Evolutionary conservation across 1,140 invertebrate species (phyloP).

Genomic region (Parasteatoda tepidariorum): DNA sequence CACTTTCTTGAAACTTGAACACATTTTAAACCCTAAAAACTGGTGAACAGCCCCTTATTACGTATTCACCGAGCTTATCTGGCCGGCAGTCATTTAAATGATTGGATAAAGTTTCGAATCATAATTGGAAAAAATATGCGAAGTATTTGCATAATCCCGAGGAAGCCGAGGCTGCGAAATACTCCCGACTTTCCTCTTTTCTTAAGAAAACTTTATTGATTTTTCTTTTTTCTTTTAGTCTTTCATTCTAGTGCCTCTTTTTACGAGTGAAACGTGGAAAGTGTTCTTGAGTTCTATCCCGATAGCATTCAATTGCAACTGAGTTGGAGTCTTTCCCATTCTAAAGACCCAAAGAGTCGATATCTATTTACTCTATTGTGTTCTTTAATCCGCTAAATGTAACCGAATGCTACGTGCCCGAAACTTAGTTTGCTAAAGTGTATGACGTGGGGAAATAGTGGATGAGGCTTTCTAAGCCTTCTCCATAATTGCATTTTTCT

Average conservation of each 20-base stretch:
- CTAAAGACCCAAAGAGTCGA: constrained; percentile 54
- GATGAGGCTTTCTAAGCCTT: constrained; percentile 48
- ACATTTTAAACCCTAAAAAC: constrained; percentile 52
- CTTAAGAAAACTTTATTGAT: constrained; percentile 25
- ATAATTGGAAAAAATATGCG: constrained; percentile 61
- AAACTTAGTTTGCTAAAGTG: constrained; percentile 61
- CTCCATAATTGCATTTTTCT: constrained; percentile 54
- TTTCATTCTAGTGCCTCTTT: constrained; percentile 37
- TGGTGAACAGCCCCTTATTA: constrained; percentile 57
- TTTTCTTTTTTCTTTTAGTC: constrained; percentile 24
- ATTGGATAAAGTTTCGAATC: constrained; percentile 59
- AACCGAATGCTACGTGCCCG: constrained; percentile 47
- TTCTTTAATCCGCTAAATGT: constrained; percentile 61
- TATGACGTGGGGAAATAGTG: constrained; percentile 57
- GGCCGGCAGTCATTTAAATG: constrained; percentile 57
- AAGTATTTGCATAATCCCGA: constrained; percentile 58
- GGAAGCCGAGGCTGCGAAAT: constrained; percentile 35
- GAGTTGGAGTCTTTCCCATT: constrained; percentile 41
- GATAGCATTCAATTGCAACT: constrained; percentile 60
- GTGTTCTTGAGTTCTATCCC: constrained; percentile 48
- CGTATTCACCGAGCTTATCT: constrained; percentile 56
- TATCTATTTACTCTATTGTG: constrained; percentile 60
- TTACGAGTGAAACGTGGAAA: constrained; percentile 57
- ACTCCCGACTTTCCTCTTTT: constrained; percentile 21
- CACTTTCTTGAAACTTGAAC: constrained; percentile 28